These are phyloP conservation scores for Anoplius nigerrimus DNA, from an alignment of 2,888 invertebrate genomes.

Conservation along the genomic window DNA sequence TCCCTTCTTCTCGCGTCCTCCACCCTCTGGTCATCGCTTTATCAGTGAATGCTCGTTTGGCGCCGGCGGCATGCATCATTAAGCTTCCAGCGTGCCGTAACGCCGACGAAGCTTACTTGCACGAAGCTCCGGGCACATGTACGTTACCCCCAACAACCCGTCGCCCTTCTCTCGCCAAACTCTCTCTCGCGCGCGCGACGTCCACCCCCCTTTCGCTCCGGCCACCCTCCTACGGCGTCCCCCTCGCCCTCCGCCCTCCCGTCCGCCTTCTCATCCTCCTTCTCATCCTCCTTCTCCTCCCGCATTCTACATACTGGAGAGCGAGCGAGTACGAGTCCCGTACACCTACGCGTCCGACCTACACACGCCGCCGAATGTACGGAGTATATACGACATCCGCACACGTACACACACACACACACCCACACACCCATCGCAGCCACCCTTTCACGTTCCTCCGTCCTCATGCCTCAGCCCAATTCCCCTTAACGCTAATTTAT, in stretches of 20 bases:
- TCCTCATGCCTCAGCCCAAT: conserved; percentile 67
- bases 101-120: conserved; percentile 61
- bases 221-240: conserved; percentile 30
- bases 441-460: conserved; percentile 55
- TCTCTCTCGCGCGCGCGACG: conserved; percentile 8
- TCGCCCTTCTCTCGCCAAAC: conserved; percentile 17
- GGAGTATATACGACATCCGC: neutral
- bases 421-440: conserved; percentile 34
- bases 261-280: conserved; percentile 29
- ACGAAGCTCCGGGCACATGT: conserved; percentile 31
- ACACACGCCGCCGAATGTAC: neutral
- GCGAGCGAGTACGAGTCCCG: conserved; percentile 3
- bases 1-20: conserved; percentile 44
- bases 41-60: conserved; percentile 63
- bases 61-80: conserved; percentile 64
- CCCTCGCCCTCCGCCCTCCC: conserved; percentile 35
- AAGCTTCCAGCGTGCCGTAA: conserved; percentile 60
- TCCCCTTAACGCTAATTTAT: conserved; percentile 74
- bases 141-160: conserved; percentile 24
- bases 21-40: conserved; percentile 58
- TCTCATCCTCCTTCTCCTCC: conserved; percentile 34
- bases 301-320: neutral
- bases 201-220: conserved; percentile 22
- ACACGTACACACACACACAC: conserved; percentile 24
- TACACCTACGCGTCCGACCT: conserved; percentile 6